phyloP scores from a whole-genome alignment of 2,113 vertebrate species.

The Ibidorhyncha struthersii region DNA sequence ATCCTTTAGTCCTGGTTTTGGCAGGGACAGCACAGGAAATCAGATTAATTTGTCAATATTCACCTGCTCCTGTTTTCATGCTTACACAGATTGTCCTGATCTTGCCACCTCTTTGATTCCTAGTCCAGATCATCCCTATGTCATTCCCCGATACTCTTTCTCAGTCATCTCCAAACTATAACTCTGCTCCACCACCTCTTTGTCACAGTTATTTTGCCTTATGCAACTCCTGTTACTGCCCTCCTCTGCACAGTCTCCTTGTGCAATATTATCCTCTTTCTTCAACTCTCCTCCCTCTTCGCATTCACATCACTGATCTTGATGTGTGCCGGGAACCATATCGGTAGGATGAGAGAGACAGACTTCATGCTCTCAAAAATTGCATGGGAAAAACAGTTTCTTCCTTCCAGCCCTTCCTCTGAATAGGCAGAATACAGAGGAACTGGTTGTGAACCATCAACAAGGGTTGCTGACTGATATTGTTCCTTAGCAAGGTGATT shows the following conservation, averaged over 20 bases:
- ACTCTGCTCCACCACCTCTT: neutral
- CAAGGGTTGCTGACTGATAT: neutral
- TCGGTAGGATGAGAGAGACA: neutral
- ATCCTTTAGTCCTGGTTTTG: neutral
- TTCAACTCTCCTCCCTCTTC: neutral
- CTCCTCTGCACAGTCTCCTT: neutral
- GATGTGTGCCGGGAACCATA: fast-evolving
- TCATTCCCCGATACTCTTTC: neutral
- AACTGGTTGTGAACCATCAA: neutral
- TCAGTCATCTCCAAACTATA: neutral
- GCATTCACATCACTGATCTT: neutral
- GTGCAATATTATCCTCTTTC: neutral
- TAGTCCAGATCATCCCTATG: neutral
- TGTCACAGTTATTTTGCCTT: neutral
- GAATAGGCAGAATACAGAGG: neutral
- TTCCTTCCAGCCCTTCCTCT: neutral
- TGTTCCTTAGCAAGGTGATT: conserved; percentile 3
- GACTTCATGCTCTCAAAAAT: neutral
- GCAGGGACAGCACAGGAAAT: neutral
- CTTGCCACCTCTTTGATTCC: neutral
- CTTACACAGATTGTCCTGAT: neutral
- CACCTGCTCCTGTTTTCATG: neutral
- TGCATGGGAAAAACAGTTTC: neutral
- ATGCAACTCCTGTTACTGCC: neutral
- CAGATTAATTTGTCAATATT: neutral